Evolutionary conservation across 2,113 vertebrate genomes (phyloP).

Genomic region (Hystrix brachyura): DNA sequence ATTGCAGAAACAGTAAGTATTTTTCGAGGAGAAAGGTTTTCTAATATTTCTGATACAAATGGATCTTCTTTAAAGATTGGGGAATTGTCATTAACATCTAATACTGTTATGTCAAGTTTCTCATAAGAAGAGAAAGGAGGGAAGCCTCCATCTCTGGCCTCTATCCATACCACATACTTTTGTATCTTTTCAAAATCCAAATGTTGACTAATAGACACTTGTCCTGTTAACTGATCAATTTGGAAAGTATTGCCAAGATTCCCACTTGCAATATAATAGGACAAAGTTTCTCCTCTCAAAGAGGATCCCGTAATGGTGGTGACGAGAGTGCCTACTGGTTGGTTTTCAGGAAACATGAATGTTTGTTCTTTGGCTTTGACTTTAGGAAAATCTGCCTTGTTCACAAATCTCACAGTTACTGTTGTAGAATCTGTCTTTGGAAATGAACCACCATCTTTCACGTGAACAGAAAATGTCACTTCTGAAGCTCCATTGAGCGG

Average conservation of each 20-base stretch:
- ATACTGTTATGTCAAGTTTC: conserved; percentile 92
- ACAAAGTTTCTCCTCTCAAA: conserved; percentile 93
- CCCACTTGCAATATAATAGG: conserved; percentile 97
- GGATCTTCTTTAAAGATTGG: conserved; percentile 94
- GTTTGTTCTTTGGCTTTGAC: conserved; percentile 91
- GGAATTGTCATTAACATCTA: conserved; percentile 96
- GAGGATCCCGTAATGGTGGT: conserved; percentile 93
- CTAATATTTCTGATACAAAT: conserved; percentile 93
- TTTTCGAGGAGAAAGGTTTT: conserved; percentile 94
- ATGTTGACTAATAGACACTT: conserved; percentile 91
- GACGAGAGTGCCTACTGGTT: conserved; percentile 92
- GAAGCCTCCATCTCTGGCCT: conserved; percentile 96
- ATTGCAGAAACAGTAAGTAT: conserved; percentile 93
- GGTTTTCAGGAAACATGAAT: conserved; percentile 96
- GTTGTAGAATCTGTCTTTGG: conserved; percentile 96
- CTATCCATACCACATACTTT: conserved; percentile 96
- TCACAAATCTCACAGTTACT: conserved; percentile 95
- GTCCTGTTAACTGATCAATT: conserved; percentile 95
- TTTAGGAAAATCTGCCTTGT: conserved; percentile 93
- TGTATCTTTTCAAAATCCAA: conserved; percentile 96
- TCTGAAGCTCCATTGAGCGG: conserved; percentile 91
- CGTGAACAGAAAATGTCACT: conserved; percentile 95
- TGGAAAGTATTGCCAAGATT: conserved; percentile 95
- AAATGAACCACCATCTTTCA: conserved; percentile 92
- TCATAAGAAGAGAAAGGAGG: conserved; percentile 98